Evolutionary conservation across 2,888 invertebrate genomes (phyloP).

Genomic region (Aspidiotus rigidus): DNA sequence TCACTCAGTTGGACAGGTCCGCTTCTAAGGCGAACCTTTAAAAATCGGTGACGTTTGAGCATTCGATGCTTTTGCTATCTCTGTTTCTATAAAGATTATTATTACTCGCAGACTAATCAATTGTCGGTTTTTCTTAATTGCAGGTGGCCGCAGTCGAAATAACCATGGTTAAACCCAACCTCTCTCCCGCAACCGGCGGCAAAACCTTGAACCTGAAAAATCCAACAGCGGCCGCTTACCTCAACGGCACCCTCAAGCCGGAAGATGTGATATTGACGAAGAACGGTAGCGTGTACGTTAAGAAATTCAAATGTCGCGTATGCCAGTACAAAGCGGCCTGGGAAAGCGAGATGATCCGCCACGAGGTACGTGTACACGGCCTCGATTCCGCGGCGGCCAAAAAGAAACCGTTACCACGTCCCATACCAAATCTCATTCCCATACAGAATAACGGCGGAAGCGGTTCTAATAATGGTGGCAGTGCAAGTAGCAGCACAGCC

Average conservation of each 20-base stretch:
- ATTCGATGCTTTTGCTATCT: no score
- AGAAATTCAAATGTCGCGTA: conserved; percentile 39
- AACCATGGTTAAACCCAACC: conserved; percentile 30
- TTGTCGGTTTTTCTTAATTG: conserved; percentile 2
- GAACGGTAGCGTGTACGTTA: conserved; percentile 34
- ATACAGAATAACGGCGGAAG: conserved; percentile 42
- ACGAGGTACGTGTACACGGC: conserved; percentile 46
- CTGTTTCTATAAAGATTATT: no score
- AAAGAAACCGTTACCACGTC: conserved; percentile 45
- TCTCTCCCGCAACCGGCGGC: neutral
- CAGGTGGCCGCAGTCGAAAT: conserved; percentile 32
- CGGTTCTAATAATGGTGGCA: neutral
- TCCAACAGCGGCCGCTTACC: conserved; percentile 25
- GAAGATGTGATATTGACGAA: conserved; percentile 30
- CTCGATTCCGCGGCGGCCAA: conserved; percentile 6
- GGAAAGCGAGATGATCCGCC: conserved; percentile 48
- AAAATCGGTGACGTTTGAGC: no score
- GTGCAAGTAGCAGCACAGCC: neutral
- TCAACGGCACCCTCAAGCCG: conserved; percentile 29
- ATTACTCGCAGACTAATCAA: neutral
- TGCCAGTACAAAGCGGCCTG: conserved; percentile 42
- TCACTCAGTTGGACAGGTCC: no score
- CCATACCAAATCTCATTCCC: conserved; percentile 68
- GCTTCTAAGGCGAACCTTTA: no score
- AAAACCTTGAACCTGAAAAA: conserved; percentile 25